Conservation (phyloP, 1,140 invertebrate genomes). For the Sinonovacula constricta region DNA sequence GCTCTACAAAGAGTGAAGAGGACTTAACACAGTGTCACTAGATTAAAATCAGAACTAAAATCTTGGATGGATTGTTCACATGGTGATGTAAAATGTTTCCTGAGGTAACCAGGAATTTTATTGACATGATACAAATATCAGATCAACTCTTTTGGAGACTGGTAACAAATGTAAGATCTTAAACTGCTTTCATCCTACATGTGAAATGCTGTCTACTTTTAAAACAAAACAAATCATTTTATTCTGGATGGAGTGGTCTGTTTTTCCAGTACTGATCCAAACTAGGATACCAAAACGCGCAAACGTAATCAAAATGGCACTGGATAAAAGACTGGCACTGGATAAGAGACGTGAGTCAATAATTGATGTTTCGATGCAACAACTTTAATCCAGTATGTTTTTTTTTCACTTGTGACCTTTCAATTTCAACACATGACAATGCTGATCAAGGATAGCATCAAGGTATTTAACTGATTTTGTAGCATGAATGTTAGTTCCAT, state of each 20-base stretch:
- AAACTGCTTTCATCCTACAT: conserved; percentile 7
- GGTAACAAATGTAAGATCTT: conserved; percentile 12
- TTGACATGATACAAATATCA: conserved; percentile 5
- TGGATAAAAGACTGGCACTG: conserved; percentile 2
- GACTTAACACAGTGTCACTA: too few relatives aligned
- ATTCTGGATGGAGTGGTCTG: conserved; percentile 12
- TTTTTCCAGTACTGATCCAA: not conserved
- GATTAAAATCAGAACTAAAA: too few relatives aligned
- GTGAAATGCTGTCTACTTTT: not conserved
- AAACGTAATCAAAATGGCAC: conserved; percentile 30
- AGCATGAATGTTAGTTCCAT: not conserved
- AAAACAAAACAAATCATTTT: conserved; percentile 13
- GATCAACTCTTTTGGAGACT: conserved; percentile 7
- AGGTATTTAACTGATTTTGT: conserved; percentile 13
- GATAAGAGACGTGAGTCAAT: conserved; percentile 10
- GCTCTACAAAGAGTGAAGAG: too few relatives aligned
- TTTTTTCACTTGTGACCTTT: conserved; percentile 10
- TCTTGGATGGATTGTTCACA: too few relatives aligned
- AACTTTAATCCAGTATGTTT: conserved; percentile 14
- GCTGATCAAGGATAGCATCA: conserved; percentile 1
- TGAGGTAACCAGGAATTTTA: too few relatives aligned
- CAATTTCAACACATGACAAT: conserved; percentile 11
- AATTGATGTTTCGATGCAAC: conserved; percentile 26
- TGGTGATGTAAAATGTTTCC: too few relatives aligned
- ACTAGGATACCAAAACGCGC: conserved; percentile 21